Evolutionary conservation across 1,140 invertebrate genomes (phyloP).

Genomic region (Gonatopus flavifemur): DNA sequence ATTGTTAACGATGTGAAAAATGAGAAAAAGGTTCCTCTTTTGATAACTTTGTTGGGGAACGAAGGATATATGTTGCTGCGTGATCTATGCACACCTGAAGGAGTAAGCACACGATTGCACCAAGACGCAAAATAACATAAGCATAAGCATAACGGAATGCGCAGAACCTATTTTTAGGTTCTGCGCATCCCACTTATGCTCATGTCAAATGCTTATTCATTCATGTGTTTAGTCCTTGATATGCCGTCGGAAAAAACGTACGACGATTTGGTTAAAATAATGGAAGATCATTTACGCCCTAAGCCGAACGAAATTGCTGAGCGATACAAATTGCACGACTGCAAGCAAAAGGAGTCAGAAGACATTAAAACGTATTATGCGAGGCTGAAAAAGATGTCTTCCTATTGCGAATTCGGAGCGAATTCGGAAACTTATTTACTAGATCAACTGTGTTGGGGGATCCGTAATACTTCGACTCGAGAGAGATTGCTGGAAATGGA

Average conservation of each 20-base stretch:
- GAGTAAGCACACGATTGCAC: too few relatives aligned
- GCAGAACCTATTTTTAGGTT: too few relatives aligned
- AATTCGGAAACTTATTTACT: not conserved
- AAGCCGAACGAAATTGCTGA: conserved; percentile 14
- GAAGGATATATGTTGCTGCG: conserved; percentile 20
- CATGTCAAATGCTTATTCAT: too few relatives aligned
- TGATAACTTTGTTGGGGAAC: conserved; percentile 17
- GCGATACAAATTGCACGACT: conserved; percentile 23
- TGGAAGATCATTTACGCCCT: conserved; percentile 24
- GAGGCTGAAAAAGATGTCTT: not conserved
- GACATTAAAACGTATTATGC: not conserved
- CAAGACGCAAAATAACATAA: too few relatives aligned
- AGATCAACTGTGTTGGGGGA: not conserved
- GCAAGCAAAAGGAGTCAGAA: conserved; percentile 2
- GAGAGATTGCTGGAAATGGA: not conserved
- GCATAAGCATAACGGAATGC: too few relatives aligned
- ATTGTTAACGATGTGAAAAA: not conserved
- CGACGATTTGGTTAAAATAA: not conserved
- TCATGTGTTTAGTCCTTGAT: too few relatives aligned
- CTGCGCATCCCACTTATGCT: too few relatives aligned
- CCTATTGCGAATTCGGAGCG: not conserved
- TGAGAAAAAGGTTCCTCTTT: conserved; percentile 7
- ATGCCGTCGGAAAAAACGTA: conserved; percentile 2
- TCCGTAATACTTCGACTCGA: not conserved
- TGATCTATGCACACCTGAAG: conserved; percentile 21